phyloP scores from a whole-genome alignment of 2,888 invertebrate species.

The Apodemia hepburni region DNA sequence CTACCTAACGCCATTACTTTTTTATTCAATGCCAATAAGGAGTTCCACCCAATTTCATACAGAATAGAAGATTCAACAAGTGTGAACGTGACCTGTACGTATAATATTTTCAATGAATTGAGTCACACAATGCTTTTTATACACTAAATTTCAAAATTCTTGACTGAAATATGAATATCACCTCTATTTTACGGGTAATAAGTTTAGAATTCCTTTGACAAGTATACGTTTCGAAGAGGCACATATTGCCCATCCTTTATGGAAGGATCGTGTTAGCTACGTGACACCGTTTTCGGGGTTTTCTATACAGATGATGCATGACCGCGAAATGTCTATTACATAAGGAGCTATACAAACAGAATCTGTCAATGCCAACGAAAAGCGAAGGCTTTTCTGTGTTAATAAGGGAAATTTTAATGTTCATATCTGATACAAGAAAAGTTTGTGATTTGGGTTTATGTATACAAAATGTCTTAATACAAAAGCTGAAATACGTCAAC shows the following conservation, averaged over 20 bases:
- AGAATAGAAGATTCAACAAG: slow-evolving; percentile 28
- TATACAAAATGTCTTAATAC: too few relatives aligned
- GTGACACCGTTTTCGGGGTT: slow-evolving; percentile 17
- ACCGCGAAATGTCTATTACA: slow-evolving; percentile 20
- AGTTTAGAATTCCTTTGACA: neutral
- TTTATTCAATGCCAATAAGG: slow-evolving; percentile 12
- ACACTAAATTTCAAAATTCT: neutral
- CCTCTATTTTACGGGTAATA: neutral
- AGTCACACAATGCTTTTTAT: slow-evolving; percentile 3
- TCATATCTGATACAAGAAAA: neutral
- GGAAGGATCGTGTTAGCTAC: slow-evolving; percentile 10
- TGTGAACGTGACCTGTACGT: slow-evolving; percentile 25
- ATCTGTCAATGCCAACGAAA: slow-evolving; percentile 54
- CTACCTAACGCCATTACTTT: neutral
- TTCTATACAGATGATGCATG: slow-evolving; percentile 23
- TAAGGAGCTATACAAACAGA: slow-evolving; percentile 32
- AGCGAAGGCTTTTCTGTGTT: slow-evolving; percentile 35
- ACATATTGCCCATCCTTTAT: slow-evolving; percentile 11
- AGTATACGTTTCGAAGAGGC: neutral
- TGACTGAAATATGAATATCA: neutral
- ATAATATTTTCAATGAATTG: slow-evolving; percentile 18
- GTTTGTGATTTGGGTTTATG: neutral
- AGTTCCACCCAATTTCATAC: slow-evolving; percentile 23
- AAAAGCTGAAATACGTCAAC: too few relatives aligned
- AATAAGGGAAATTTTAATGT: slow-evolving; percentile 28